Percentiles rank a stretch among this genome's conserved stretches.
Evolutionary conservation across 64 coral and sea anemone species (phyloP).

Genomic region (Hydrozoanthus tunicans): DNA sequence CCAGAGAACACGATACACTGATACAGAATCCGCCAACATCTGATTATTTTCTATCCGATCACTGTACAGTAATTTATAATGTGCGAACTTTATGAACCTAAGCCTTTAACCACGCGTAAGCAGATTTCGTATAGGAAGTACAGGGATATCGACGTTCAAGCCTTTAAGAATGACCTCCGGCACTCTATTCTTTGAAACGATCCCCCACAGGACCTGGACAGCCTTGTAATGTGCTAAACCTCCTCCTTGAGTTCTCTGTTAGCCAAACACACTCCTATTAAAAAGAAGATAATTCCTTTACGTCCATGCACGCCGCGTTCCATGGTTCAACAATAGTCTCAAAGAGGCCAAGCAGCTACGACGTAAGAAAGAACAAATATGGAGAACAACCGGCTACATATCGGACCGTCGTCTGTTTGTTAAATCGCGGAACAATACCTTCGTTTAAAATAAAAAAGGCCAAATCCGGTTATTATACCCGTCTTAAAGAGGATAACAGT

Average conservation of each 20-base stretch:
- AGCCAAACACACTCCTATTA: neutral
- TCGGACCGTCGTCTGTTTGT: neutral
- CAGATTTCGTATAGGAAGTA: neutral
- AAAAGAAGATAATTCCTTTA: slow-evolving; percentile 4
- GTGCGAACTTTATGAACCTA: neutral
- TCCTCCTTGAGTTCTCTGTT: neutral
- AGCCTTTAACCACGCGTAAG: neutral
- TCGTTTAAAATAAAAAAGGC: slow-evolving; percentile 20
- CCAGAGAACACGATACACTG: neutral
- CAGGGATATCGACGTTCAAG: neutral
- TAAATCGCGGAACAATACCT: neutral
- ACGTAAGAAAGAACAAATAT: neutral
- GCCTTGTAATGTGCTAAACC: neutral
- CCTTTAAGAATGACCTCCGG: too few species aligned
- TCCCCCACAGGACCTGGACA: neutral
- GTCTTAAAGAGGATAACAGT: slow-evolving; percentile 4
- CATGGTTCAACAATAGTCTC: slow-evolving; percentile 18
- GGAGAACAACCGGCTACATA: slow-evolving; percentile 8
- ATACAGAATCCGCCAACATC: neutral
- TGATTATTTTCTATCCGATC: too few species aligned
- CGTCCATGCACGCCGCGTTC: neutral
- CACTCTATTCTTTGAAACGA: neutral
- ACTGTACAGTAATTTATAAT: neutral
- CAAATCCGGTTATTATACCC: neutral
- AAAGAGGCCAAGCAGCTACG: too few species aligned